Percentiles rank a stretch among this genome's conserved stretches.
phyloP scores from a whole-genome alignment of 37 sponge, comb jelly and placozoan genomes.

The Tethya wilhelma region DNA sequence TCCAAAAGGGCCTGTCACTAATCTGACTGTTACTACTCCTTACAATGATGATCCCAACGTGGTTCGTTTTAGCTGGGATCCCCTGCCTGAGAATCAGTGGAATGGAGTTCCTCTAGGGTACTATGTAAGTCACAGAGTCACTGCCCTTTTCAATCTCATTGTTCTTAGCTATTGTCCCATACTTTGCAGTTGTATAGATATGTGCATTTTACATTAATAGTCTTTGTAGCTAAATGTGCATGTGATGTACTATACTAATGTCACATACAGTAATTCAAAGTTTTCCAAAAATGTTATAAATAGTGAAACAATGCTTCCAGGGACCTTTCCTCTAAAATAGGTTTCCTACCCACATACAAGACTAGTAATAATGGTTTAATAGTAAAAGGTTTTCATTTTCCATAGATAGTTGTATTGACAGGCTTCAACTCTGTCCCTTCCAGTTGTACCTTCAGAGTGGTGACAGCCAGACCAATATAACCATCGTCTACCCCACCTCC shows the following conservation, averaged over 20 bases:
- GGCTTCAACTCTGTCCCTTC: neutral
- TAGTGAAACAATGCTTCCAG: no score
- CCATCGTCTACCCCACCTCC: neutral
- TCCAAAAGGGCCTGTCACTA: neutral
- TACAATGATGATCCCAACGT: neutral
- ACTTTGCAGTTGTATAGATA: neutral
- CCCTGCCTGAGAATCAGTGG: constrained; percentile 30
- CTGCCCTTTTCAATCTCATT: no score
- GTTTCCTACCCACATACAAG: no score
- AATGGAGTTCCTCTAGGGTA: constrained; percentile 35
- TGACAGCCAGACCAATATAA: neutral
- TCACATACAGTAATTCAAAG: no score
- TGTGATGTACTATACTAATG: no score
- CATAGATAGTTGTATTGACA: no score
- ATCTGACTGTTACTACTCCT: neutral
- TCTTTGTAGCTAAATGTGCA: no score
- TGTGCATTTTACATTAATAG: neutral
- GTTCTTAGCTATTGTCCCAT: neutral
- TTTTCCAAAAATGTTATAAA: no score
- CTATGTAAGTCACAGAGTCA: constrained; percentile 6
- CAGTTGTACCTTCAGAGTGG: neutral
- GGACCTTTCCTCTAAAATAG: no score
- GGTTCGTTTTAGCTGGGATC: constrained; percentile 20
- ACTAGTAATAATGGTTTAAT: no score
- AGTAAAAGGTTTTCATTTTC: no score